Conservation (phyloP, 92 coral and sea anemone species). For the Diadumene lineata region DNA sequence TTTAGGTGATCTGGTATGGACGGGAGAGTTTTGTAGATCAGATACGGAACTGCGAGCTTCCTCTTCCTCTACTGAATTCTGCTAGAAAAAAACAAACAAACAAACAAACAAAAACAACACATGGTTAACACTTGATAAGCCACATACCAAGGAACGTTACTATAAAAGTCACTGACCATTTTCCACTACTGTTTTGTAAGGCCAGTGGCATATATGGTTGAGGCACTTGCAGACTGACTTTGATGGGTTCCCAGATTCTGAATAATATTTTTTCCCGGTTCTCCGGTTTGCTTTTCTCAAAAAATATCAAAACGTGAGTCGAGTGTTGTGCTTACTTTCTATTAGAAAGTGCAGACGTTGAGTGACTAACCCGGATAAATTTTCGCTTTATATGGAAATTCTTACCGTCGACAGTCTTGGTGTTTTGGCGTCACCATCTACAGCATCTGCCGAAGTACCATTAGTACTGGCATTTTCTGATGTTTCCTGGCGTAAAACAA, state of each 20-base stretch:
- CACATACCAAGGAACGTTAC: too few species aligned
- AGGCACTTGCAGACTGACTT: too few species aligned
- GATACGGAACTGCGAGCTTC: slow-evolving; percentile 27
- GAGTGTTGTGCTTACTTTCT: too few species aligned
- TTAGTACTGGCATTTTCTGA: background rate
- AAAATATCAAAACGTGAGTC: too few species aligned
- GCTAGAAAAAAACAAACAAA: background rate
- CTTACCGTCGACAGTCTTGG: background rate
- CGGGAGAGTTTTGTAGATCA: slow-evolving; percentile 10
- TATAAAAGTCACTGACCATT: too few species aligned
- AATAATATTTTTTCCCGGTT: too few species aligned
- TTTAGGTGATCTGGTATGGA: slow-evolving; percentile 32
- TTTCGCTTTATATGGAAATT: background rate
- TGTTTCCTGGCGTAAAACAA: background rate
- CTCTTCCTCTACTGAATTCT: slow-evolving; percentile 24
- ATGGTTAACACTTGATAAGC: background rate
- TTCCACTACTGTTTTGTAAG: too few species aligned
- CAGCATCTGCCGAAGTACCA: background rate
- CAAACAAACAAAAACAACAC: background rate
- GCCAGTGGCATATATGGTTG: too few species aligned
- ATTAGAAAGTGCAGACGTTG: too few species aligned
- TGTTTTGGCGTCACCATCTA: background rate
- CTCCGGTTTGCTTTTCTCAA: too few species aligned
- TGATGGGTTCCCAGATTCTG: too few species aligned
- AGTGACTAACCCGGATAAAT: too few species aligned